Base-by-base conservation (phyloP, 2,888 invertebrate genomes). In the Petrophora chlorosata region DNA sequence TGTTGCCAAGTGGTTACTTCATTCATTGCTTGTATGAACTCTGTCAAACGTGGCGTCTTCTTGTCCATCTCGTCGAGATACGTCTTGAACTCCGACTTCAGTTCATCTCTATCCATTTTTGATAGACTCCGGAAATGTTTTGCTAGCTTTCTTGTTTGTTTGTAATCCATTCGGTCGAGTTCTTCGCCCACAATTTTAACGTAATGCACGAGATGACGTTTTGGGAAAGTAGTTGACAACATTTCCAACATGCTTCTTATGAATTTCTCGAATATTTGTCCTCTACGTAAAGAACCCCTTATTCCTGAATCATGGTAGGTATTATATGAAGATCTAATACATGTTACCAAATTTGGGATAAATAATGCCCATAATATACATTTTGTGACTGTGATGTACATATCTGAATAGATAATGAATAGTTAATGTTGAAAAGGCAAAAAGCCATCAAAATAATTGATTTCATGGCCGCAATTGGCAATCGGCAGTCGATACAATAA, bases 11-110 rank as follows among this genome's bases (percentile, higher is more conserved):
- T 80, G 30, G 79, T 81, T 5, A 70, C 51, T 1, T 64, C 53
- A 35, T 81, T 71, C 60, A 86, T 77, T 2, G 68, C 60, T n/a
- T 68, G 29, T 8, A 86, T 36, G 41, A 87, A 86, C 0, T 51
- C 60, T 1, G 22, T 54, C 41, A 62, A 56, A 3, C 44, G 29
- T 0, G 67, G 66, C 8, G 56, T 26, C 4, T 60, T 52, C 2
- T 62, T 61, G 0, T 70, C 36, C 1, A 75, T 54, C 10, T 71
- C 59, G 1, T 59, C 19, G 29, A 56, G 56, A 23, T 73, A 79
- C 0, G 48, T 15, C n/a, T 19, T 22, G 3, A 82, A 42, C 50
- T 73, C 66, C 0, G 52, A 53, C 19, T 58, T 61, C 2, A 82
- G 41, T 1, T 76, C 76, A 3, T 70, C 61, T 9, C 59, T 40